These are phyloP conservation scores for Pemphigus obesinymphae DNA, from an alignment of 1,140 invertebrate species.

Conservation along the genomic window DNA sequence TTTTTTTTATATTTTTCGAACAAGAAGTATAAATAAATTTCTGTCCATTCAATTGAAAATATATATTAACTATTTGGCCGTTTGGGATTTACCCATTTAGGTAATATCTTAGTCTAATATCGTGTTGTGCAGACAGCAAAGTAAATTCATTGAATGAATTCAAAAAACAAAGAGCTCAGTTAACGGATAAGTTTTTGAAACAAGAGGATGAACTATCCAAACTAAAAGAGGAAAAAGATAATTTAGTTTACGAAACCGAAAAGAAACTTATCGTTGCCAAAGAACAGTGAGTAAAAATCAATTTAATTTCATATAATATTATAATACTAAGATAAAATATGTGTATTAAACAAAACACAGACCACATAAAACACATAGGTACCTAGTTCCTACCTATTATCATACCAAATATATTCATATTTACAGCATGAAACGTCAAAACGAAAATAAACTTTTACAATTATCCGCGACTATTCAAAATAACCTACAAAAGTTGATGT, in stretches of 20 bases:
- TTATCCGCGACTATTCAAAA: constrained; percentile 15
- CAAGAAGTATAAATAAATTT: too few relatives aligned
- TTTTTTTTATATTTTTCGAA: too few relatives aligned
- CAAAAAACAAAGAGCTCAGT: constrained; percentile 23
- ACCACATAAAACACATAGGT: too few relatives aligned
- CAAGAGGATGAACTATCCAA: constrained; percentile 14
- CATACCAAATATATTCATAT: neutral
- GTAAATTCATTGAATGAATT: constrained; percentile 35
- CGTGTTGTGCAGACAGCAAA: neutral
- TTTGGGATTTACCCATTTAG: too few relatives aligned
- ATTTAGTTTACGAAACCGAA: constrained; percentile 24
- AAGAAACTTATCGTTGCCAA: constrained; percentile 30
- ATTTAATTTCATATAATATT: neutral
- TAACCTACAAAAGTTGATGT: constrained; percentile 24
- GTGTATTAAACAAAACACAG: too few relatives aligned
- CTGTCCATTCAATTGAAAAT: too few relatives aligned
- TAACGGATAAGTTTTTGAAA: constrained; percentile 24
- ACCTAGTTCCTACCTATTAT: too few relatives aligned
- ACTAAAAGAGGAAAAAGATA: constrained; percentile 17
- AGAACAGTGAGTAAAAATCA: constrained; percentile 22
- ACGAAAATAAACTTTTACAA: constrained; percentile 19
- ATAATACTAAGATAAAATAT: too few relatives aligned
- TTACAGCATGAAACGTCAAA: constrained; percentile 32
- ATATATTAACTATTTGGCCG: too few relatives aligned
- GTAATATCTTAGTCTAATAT: too few relatives aligned